Base-by-base conservation (phyloP, 2,113 vertebrate species). In the Solea senegalensis region DNA sequence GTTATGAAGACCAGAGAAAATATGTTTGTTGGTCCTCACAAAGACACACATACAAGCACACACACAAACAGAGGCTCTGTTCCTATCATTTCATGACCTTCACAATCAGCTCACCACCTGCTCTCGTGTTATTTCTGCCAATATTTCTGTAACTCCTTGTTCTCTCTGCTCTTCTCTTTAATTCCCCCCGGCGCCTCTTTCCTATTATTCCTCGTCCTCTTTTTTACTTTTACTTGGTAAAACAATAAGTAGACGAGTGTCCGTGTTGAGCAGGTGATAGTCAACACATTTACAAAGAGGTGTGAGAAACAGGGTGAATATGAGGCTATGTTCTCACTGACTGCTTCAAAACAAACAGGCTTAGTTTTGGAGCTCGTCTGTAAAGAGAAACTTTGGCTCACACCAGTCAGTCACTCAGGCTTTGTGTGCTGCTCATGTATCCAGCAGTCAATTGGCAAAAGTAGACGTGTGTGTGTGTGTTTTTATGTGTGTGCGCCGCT, bases 111-210 rank as follows among this genome's bases (percentile, higher is more conserved):
- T 65, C 61, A 50, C 83, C 83, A 82, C 74, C 89, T 87, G 81
- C 61, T 80, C 76, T 65, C 53, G 12, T 89, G 73, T 90, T 88
- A 72, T 89, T 90, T 84, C 69, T 75, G 81, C 81, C 78, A 87
- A 83, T 87, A 74, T 85, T 88, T 70, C 85, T 68, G 45, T 74
- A 86, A 82, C 74, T 82, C 77, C 78, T 57, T 16, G 62, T 81
- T 83, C 83, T 82, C 69, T 50, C 58, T 12, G 68, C 65, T 65
- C 72, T 68, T 84, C 58, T 61, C 63, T 78, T 86, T 84, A 55
- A 83, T 90, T 78, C 85, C 87, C 76, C 74, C 54, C 51, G 52
- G 59, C 15, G 3, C 62, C 73, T 66, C 51, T 72, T 84, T 83
- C 61, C 63, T 68, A 27, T 49, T 56, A 48, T 71, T 39, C 81